A percentile compares a stretch with the other conserved stretches of the same genome.
These are phyloP conservation scores for Bhutanitis thaidina DNA, from an alignment of 2,888 invertebrate genomes.

Conservation along the genomic window DNA sequence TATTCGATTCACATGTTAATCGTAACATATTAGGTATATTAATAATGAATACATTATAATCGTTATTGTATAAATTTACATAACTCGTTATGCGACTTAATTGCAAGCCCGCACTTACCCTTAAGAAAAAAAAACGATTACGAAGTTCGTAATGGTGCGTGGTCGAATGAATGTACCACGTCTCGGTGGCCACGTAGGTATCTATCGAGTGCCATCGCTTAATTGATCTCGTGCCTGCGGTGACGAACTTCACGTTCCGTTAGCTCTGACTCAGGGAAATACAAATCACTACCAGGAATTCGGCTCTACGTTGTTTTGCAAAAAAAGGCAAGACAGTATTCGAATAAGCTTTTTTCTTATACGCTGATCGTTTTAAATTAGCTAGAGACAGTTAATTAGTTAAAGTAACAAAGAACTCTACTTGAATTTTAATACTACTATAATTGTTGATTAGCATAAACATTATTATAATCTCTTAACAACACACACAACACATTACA, in stretches of 20 bases:
- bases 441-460: too few species aligned
- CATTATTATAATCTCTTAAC: too few species aligned
- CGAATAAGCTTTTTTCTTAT: slow-evolving; percentile 7
- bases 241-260: slow-evolving; percentile 34
- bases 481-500: too few species aligned
- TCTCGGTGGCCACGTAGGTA: not conserved
- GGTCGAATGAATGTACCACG: not conserved
- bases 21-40: too few species aligned
- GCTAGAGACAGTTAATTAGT: not conserved
- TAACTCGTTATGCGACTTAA: too few species aligned
- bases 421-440: too few species aligned
- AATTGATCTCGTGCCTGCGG: slow-evolving; percentile 16
- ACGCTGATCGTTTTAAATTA: slow-evolving; percentile 5
- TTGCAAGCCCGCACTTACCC: too few species aligned
- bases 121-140: too few species aligned
- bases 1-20: too few species aligned
- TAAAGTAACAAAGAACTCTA: not conserved
- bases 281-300: slow-evolving; percentile 38
- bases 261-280: slow-evolving; percentile 36
- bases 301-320: slow-evolving; percentile 29
- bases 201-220: slow-evolving; percentile 14
- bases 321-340: slow-evolving; percentile 7
- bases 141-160: too few species aligned
- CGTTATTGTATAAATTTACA: too few species aligned
- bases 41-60: too few species aligned